Percentiles rank a stretch among this genome's conserved stretches.
Evolutionary conservation across 2,797 vertebrate genomes (phyloP).

Genomic region (Hirundo rustica): DNA sequence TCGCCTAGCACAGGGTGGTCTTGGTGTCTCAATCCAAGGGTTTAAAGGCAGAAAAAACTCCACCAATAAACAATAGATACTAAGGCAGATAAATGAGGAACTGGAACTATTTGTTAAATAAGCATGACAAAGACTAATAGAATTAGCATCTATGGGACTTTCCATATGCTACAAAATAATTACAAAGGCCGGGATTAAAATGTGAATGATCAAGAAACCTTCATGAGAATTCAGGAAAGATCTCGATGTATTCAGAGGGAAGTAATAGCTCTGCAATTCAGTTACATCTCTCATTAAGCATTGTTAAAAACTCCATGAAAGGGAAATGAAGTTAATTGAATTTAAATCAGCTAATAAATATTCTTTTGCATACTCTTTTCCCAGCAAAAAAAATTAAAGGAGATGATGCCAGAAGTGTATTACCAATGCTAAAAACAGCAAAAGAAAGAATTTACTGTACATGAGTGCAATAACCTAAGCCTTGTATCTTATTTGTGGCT

Average conservation of each 20-base stretch:
- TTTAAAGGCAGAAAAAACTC: neutral
- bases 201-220: neutral
- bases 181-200: neutral
- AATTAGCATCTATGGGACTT: neutral
- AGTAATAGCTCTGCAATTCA: neutral
- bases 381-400: neutral
- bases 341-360: conserved; percentile 25
- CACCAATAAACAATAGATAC: neutral
- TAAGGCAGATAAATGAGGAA: neutral
- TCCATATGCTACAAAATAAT: neutral
- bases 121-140: neutral
- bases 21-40: neutral
- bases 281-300: neutral
- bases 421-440: neutral
- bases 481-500: neutral
- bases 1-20: neutral
- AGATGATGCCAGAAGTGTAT: neutral
- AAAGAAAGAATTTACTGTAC: neutral
- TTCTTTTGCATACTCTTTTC: neutral
- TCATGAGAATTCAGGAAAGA: neutral
- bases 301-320: neutral
- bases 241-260: neutral
- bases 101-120: neutral
- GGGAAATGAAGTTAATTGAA: neutral
- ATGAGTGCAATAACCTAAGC: neutral